Percentiles rank a stretch among this genome's conserved stretches.
These are phyloP conservation scores for Plutomurus gul DNA, from an alignment of 1,140 invertebrate species.

Conservation along the genomic window DNA sequence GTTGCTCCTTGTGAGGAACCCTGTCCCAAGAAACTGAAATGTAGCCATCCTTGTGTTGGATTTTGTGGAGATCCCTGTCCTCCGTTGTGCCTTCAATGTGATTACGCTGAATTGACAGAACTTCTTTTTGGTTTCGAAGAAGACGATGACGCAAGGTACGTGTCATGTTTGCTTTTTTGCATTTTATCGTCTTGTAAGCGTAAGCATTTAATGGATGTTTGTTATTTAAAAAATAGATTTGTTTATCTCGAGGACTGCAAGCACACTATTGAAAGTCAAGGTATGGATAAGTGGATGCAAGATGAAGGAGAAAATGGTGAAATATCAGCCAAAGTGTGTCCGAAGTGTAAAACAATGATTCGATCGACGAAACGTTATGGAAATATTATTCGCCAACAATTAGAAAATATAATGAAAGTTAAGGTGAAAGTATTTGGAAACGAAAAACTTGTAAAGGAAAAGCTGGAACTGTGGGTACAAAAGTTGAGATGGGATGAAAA, in stretches of 20 bases:
- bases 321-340: conserved; percentile 61
- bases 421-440: conserved; percentile 56
- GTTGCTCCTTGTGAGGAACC: conserved; percentile 62
- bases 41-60: conserved; percentile 68
- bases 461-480: not conserved
- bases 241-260: conserved; percentile 68
- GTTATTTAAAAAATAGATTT: conserved; percentile 64
- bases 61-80: conserved; percentile 71
- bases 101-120: conserved; percentile 60
- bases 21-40: conserved; percentile 61
- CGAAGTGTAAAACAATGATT: conserved; percentile 61
- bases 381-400: conserved; percentile 57
- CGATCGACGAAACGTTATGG: conserved; percentile 59
- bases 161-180: not conserved
- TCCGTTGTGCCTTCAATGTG: conserved; percentile 58
- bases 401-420: conserved; percentile 57
- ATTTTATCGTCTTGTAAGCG: no score
- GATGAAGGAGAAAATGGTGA: conserved; percentile 54
- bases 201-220: conserved; percentile 11
- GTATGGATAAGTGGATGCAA: conserved; percentile 63
- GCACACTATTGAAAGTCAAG: conserved; percentile 65
- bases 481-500: not conserved
- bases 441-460: conserved; percentile 1
- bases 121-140: conserved; percentile 65
- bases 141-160: conserved; percentile 63